Percentiles rank a stretch among this genome's conserved stretches.
Evolutionary conservation across 2,113 vertebrate genomes (phyloP).

Genomic region (Neomonachus schauinslandi): DNA sequence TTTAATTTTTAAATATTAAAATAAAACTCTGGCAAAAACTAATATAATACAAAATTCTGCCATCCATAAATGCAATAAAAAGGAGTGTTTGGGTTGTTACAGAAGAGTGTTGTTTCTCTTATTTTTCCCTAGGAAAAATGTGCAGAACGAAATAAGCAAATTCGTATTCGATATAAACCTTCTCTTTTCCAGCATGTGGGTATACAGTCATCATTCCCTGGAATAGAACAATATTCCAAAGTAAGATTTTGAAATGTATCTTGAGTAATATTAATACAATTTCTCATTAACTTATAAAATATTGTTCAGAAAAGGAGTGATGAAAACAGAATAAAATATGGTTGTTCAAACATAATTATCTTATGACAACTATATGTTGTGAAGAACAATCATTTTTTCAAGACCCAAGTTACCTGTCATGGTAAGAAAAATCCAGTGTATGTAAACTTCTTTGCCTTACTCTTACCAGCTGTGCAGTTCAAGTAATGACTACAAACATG

Average conservation of each 20-base stretch:
- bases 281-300: neutral
- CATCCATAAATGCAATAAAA: neutral
- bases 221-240: conserved; percentile 85
- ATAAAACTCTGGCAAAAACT: neutral
- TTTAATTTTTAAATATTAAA: conserved; percentile 9
- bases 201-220: conserved; percentile 83
- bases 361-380: neutral
- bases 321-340: neutral
- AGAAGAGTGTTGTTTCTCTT: conserved; percentile 32
- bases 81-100: neutral
- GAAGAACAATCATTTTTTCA: neutral
- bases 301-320: neutral
- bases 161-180: conserved; percentile 85
- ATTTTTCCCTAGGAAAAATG: conserved; percentile 83
- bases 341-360: neutral
- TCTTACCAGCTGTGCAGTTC: neutral
- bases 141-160: conserved; percentile 77
- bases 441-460: neutral
- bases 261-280: neutral
- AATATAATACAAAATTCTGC: neutral
- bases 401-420: neutral
- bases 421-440: neutral
- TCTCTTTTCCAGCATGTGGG: conserved; percentile 90
- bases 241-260: conserved; percentile 80
- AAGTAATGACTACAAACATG: neutral